Percentiles rank a stretch among this genome's conserved stretches.
These are phyloP conservation scores for Epinotia demarniana DNA, from an alignment of 2,888 invertebrate species.

Conservation along the genomic window DNA sequence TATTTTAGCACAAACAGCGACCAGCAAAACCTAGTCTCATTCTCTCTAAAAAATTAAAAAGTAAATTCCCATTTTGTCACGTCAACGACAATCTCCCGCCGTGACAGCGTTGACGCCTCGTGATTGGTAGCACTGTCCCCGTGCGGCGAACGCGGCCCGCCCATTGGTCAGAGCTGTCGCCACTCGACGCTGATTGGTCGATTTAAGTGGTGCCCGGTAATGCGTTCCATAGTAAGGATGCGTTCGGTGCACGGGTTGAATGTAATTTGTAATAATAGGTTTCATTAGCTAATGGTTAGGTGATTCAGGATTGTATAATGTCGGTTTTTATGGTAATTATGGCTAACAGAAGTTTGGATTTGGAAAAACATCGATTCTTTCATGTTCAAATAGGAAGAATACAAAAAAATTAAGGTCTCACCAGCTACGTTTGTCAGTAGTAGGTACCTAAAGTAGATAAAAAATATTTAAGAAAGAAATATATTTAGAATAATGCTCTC, in stretches of 20 bases:
- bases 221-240: slow-evolving; percentile 4
- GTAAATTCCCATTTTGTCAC: slow-evolving; percentile 35
- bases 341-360: background rate
- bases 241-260: slow-evolving; percentile 9
- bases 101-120: slow-evolving; percentile 39
- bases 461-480: too few relatives aligned
- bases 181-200: slow-evolving; percentile 50
- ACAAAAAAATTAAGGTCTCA: background rate
- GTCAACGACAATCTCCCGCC: slow-evolving; percentile 34
- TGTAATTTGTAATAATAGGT: slow-evolving; percentile 22
- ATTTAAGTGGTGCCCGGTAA: slow-evolving; percentile 35
- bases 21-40: background rate
- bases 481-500: too few relatives aligned
- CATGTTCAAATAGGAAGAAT: background rate
- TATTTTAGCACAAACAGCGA: background rate
- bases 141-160: slow-evolving; percentile 24
- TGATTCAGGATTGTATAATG: slow-evolving; percentile 7
- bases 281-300: slow-evolving; percentile 19
- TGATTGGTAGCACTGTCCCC: slow-evolving; percentile 35
- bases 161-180: slow-evolving; percentile 48
- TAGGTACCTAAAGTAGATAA: too few relatives aligned
- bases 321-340: slow-evolving; percentile 10
- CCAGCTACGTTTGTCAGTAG: too few relatives aligned
- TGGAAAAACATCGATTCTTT: background rate
- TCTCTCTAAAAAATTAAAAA: slow-evolving; percentile 20